Conservation (phyloP, 2,113 vertebrate genomes). For the Tragulus kanchil region DNA sequence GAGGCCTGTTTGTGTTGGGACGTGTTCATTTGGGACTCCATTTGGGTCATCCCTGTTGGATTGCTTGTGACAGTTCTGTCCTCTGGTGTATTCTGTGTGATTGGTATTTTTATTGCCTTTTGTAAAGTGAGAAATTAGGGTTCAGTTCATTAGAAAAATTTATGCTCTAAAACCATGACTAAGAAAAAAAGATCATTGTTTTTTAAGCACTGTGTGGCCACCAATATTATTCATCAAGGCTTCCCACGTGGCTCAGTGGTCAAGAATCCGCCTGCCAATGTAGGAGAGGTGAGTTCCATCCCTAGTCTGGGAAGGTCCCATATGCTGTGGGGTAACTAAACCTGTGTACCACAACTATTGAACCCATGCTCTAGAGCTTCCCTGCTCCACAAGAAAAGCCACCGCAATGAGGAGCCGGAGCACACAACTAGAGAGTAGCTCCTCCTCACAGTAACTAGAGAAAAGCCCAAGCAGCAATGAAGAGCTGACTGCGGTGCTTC, state of each 20-base stretch:
- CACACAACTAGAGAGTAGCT: not conserved
- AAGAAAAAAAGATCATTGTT: not conserved
- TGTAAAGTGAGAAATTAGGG: not conserved
- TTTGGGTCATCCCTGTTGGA: not conserved
- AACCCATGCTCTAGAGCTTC: not conserved
- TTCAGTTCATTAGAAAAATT: not conserved
- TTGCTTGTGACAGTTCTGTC: not conserved
- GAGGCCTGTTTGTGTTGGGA: not conserved
- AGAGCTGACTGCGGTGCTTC: not conserved
- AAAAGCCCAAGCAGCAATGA: not conserved
- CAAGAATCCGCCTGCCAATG: not conserved
- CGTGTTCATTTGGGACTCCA: not conserved
- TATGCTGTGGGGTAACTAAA: not conserved
- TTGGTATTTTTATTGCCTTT: not conserved
- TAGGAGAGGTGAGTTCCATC: not conserved
- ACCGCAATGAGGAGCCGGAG: fast-evolving
- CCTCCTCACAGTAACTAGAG: not conserved
- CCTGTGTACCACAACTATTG: not conserved
- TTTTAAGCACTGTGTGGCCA: not conserved
- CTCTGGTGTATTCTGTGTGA: not conserved
- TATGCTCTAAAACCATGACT: not conserved
- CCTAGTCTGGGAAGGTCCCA: not conserved
- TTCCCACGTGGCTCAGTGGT: not conserved
- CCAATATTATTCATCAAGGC: not conserved
- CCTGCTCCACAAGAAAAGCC: not conserved